Evolutionary conservation across 2,113 vertebrate genomes (phyloP).

Genomic region (Engraulis encrasicolus): DNA sequence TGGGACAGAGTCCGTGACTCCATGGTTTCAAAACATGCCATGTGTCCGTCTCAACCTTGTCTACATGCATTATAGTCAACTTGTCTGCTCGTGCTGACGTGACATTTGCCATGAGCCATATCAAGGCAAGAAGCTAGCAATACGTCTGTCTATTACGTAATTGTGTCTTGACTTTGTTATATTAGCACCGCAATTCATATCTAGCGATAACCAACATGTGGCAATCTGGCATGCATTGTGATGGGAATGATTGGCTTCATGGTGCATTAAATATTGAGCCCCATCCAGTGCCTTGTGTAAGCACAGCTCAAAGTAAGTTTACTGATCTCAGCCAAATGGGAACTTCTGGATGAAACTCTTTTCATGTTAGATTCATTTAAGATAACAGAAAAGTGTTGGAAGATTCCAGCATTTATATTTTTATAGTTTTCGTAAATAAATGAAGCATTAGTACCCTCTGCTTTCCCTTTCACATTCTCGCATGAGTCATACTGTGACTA

Average conservation of each 20-base stretch:
- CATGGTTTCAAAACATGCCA: conserved; percentile 5
- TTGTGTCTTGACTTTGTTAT: not conserved
- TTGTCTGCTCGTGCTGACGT: not conserved
- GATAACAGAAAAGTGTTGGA: not conserved
- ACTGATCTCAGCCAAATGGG: not conserved
- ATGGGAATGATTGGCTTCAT: not conserved
- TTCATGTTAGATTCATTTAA: not conserved
- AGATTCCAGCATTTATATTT: not conserved
- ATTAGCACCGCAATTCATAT: not conserved
- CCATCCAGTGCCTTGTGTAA: not conserved
- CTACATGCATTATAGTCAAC: not conserved
- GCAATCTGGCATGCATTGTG: not conserved
- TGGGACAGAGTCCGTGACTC: not conserved
- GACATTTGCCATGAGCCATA: too few species aligned
- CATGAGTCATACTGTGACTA: not conserved
- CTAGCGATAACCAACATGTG: not conserved
- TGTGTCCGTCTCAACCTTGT: not conserved
- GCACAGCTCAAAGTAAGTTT: not conserved
- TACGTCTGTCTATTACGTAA: too few species aligned
- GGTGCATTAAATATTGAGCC: not conserved
- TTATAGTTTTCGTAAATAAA: too few species aligned
- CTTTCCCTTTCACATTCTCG: not conserved
- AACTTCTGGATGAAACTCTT: not conserved
- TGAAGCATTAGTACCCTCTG: not conserved
- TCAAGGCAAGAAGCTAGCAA: too few species aligned